These are phyloP conservation scores for Lochmaea capreae DNA, from an alignment of 2,888 invertebrate genomes.

Conservation along the genomic window DNA sequence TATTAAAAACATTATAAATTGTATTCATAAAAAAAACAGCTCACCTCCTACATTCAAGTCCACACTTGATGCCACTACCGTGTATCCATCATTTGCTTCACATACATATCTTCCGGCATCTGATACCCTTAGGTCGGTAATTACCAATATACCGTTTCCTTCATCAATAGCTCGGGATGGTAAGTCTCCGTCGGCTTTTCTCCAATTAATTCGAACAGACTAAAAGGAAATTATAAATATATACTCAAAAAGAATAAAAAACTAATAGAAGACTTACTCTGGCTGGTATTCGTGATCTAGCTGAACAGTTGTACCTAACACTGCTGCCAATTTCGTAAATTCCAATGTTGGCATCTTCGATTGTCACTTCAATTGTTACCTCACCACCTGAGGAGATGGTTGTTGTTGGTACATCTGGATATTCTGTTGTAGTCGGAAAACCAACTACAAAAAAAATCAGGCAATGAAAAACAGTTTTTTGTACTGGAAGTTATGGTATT, in stretches of 20 bases:
- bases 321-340: slow-evolving; percentile 84
- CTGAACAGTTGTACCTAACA: slow-evolving; percentile 82
- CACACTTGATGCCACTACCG: slow-evolving; percentile 76
- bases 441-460: slow-evolving; percentile 29
- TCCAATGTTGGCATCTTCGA: slow-evolving; percentile 79
- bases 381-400: slow-evolving; percentile 56
- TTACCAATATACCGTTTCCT: slow-evolving; percentile 77
- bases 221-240: slow-evolving; percentile 31
- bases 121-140: slow-evolving; percentile 79
- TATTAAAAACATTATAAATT: too few species aligned
- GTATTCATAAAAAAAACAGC: too few species aligned
- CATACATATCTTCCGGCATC: slow-evolving; percentile 94
- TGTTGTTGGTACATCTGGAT: slow-evolving; percentile 21
- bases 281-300: slow-evolving; percentile 62
- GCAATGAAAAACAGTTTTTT: not conserved
- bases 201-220: slow-evolving; percentile 76
- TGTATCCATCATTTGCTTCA: slow-evolving; percentile 80
- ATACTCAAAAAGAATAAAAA: not conserved
- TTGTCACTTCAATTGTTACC: slow-evolving; percentile 75
- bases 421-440: slow-evolving; percentile 39
- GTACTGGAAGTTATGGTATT: not conserved
- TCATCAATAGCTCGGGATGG: slow-evolving; percentile 79
- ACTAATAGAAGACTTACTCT: slow-evolving; percentile 53
- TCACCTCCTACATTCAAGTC: slow-evolving; percentile 84
- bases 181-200: slow-evolving; percentile 79